Conservation (phyloP, 2,888 invertebrate genomes). For the Trypoxylon attenuatum region DNA sequence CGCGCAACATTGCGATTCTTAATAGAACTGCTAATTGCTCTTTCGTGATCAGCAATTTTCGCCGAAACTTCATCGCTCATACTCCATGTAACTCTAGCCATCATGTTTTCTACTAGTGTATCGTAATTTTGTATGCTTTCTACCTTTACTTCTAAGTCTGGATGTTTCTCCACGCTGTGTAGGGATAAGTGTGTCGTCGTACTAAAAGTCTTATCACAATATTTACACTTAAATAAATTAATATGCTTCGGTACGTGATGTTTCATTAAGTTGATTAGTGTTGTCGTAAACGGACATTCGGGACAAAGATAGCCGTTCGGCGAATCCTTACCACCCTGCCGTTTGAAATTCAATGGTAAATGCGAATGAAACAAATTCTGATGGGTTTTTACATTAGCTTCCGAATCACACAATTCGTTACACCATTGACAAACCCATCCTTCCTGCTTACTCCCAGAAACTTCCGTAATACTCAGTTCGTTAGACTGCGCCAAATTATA, state of each 20-base stretch:
- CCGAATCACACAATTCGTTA: slow-evolving; percentile 64
- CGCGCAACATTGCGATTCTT: slow-evolving; percentile 67
- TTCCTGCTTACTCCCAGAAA: slow-evolving; percentile 15
- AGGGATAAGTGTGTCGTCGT: slow-evolving; percentile 58
- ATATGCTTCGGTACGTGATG: slow-evolving; percentile 74
- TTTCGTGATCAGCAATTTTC: not conserved
- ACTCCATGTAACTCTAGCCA: slow-evolving; percentile 41
- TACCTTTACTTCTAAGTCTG: slow-evolving; percentile 59
- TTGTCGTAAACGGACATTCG: slow-evolving; percentile 68
- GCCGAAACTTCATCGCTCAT: not conserved
- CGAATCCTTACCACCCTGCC: slow-evolving; percentile 27
- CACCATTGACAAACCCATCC: slow-evolving; percentile 69
- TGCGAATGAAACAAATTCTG: slow-evolving; percentile 72
- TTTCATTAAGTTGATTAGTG: slow-evolving; percentile 65
- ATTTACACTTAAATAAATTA: slow-evolving; percentile 72
- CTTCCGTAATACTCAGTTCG: not conserved
- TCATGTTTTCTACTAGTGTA: slow-evolving; percentile 49
- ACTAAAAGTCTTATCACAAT: slow-evolving; percentile 70
- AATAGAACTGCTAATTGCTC: not conserved
- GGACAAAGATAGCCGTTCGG: slow-evolving; percentile 71
- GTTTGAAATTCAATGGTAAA: slow-evolving; percentile 60
- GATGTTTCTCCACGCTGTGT: slow-evolving; percentile 68
- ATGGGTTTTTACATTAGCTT: slow-evolving; percentile 68
- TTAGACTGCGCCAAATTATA: slow-evolving; percentile 16
- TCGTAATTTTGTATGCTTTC: slow-evolving; percentile 56